A percentile compares a stretch with the other conserved stretches of the same genome.
Conservation (phyloP, 2,113 vertebrate genomes). For the Hydrochoerus hydrochaeris region DNA sequence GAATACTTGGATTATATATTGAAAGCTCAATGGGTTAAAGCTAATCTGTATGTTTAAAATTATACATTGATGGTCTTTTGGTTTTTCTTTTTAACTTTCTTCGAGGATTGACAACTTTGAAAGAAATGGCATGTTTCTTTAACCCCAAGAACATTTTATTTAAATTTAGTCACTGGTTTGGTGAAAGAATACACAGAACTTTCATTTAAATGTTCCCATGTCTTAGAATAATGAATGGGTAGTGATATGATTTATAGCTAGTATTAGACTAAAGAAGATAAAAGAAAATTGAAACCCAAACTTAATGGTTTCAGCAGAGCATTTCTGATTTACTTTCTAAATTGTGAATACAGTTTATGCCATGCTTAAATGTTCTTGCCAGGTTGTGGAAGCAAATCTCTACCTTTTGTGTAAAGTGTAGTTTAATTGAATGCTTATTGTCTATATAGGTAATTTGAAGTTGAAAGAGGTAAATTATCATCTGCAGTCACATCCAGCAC, state of each 20-base stretch:
- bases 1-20: conserved; percentile 46
- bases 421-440: conserved; percentile 37
- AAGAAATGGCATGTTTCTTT: conserved; percentile 55
- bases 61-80: conserved; percentile 49
- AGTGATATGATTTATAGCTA: conserved; percentile 79
- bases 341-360: not conserved
- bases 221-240: conserved; percentile 75
- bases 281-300: conserved; percentile 76
- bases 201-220: conserved; percentile 74
- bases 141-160: conserved; percentile 74
- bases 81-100: not conserved
- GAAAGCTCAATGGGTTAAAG: conserved; percentile 51
- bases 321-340: conserved; percentile 71
- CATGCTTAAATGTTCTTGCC: conserved; percentile 1
- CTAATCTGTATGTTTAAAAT: conserved; percentile 72
- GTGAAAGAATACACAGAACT: conserved; percentile 81
- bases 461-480: conserved; percentile 14
- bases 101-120: conserved; percentile 64
- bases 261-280: conserved; percentile 80
- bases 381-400: conserved; percentile 38
- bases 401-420: conserved; percentile 52
- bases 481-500: not conserved
- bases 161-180: conserved; percentile 74
- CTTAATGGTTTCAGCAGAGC: conserved; percentile 76
- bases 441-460: conserved; percentile 44